Evolutionary conservation across 1,140 invertebrate genomes (phyloP), one percentile per base, ranked within the genome.

Genomic region (Daktulosphaira vitifoliae): DNA sequence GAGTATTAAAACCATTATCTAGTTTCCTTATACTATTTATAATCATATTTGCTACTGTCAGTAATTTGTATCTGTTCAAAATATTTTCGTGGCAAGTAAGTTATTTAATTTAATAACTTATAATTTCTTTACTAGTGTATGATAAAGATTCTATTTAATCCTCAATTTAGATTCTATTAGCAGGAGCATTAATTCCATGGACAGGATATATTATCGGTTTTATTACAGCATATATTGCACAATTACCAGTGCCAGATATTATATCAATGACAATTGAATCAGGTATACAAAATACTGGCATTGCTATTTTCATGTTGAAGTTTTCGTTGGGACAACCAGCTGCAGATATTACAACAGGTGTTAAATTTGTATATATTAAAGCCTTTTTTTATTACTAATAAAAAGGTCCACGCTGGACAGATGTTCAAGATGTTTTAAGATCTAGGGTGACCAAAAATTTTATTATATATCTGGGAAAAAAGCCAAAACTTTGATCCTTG

Each of bases 201-300:
- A 73, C 89, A 20, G 95, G 94, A 5, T 98, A 94, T 76, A 39
- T 84, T 3, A 76, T 86, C 33, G 93, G 91, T 25, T 86, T 81
- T 66, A 20, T 81, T 26, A 53, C 81, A 1, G 82, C 88, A 0
- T 73, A 75, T 33, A 15, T 86, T 2, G 79, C 82, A 13, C 76
- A 80, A 46, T 86, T 89, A 74, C 73, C 80, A 6, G 70, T 77
- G 33, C 71, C 77, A 16, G 88, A 96, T 71, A 77, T 84, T 7
- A 76, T 92, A 1, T 90, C 93, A 2, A 93, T 97, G 70, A 84
- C 88, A 6, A 86, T 96, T 66, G 93, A 97, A 78, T 93, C 92
- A 15, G 93, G 93, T 42, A 85, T 96, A 56, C 93, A 96, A 76
- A 96, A 97, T 76, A 95, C 92, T 0, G 93, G 92, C 18, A 90